Conservation (phyloP, 2,113 vertebrate species). For the Charadrius vociferus region DNA sequence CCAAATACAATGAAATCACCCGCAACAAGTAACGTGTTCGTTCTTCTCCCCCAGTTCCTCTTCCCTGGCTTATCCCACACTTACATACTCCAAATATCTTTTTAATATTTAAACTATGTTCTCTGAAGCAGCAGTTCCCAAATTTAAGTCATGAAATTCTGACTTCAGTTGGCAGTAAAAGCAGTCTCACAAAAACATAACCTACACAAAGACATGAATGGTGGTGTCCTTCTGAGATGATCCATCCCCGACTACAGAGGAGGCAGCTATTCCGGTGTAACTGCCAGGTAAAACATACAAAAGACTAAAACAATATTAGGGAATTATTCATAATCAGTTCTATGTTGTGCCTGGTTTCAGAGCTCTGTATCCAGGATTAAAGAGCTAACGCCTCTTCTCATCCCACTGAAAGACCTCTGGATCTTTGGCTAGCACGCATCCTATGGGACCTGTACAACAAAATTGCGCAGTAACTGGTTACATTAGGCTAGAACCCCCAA, state of each 20-base stretch:
- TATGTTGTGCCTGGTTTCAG: neutral
- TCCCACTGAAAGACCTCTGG: neutral
- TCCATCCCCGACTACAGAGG: neutral
- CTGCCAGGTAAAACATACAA: neutral
- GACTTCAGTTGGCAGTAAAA: neutral
- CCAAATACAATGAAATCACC: neutral
- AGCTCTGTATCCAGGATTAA: neutral
- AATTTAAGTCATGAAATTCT: neutral
- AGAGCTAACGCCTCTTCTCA: neutral
- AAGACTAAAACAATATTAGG: neutral
- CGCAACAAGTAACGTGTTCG: neutral
- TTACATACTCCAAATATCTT: neutral
- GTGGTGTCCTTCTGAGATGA: neutral
- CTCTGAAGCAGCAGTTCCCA: neutral
- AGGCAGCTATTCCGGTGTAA: neutral
- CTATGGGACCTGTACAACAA: neutral
- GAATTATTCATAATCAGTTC: neutral
- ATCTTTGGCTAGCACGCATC: neutral
- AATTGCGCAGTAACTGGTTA: neutral
- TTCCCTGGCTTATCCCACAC: neutral
- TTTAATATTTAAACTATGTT: neutral
- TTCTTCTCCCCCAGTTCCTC: neutral
- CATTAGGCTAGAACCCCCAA: no score
- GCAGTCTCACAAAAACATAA: neutral
- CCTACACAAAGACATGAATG: neutral